A percentile compares a stretch with the other conserved stretches of the same genome.
phyloP scores from a whole-genome alignment of 2,113 vertebrate species.

The Prochilodus magdalenae region DNA sequence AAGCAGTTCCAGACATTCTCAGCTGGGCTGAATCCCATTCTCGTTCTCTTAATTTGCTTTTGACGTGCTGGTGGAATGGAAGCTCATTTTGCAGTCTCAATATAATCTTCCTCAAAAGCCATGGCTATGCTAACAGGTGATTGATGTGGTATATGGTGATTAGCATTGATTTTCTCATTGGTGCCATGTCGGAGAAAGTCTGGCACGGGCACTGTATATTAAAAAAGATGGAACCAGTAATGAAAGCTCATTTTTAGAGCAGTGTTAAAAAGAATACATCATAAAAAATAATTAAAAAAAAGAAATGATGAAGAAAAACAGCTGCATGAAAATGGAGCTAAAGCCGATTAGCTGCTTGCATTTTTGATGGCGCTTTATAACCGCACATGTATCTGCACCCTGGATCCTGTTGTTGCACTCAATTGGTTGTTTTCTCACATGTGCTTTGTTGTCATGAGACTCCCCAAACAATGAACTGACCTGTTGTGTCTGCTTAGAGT shows the following conservation, averaged over 20 bases:
- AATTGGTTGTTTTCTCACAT: background rate
- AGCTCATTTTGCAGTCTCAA: background rate
- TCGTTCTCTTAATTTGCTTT: slow-evolving; percentile 20
- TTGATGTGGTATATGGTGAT: slow-evolving; percentile 12
- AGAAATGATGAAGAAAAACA: no score
- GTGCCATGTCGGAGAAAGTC: slow-evolving; percentile 20
- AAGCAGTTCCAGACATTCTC: slow-evolving; percentile 40
- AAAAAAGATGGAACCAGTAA: no score
- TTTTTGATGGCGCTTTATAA: background rate
- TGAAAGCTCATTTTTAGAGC: no score
- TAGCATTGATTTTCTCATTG: slow-evolving; percentile 37
- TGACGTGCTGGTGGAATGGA: background rate
- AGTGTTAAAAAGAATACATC: no score
- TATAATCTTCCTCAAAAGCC: slow-evolving; percentile 2
- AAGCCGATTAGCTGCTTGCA: no score
- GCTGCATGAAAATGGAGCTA: no score
- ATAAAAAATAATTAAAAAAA: no score
- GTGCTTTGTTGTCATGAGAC: background rate
- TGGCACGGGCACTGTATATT: background rate
- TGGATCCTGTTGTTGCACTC: background rate
- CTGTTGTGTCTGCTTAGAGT: background rate
- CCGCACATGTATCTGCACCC: background rate
- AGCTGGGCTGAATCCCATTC: slow-evolving; percentile 6
- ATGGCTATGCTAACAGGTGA: background rate
- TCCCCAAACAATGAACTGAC: slow-evolving; percentile 32